phyloP scores from a whole-genome alignment of 1,140 invertebrate genomes.

The Ericerus pela region DNA sequence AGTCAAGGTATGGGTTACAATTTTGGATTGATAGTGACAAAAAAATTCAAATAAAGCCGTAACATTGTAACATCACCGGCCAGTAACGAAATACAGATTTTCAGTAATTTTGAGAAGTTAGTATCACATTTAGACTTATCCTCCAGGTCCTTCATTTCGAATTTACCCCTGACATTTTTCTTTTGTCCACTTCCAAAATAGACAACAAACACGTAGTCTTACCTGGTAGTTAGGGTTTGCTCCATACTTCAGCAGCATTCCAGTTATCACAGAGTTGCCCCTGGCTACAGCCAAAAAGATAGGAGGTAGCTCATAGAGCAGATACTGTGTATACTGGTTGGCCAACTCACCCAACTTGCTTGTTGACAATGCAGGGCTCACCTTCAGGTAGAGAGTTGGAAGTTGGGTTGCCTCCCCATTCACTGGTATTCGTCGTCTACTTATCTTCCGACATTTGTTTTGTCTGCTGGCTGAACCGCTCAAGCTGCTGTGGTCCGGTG shows the following conservation, averaged over 20 bases:
- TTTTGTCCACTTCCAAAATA: too few species aligned
- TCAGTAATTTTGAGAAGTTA: too few species aligned
- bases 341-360: constrained; percentile 29
- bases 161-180: too few species aligned
- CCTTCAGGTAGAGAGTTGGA: constrained; percentile 22
- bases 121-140: too few species aligned
- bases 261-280: constrained; percentile 35
- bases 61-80: too few species aligned
- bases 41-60: too few species aligned
- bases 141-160: too few species aligned
- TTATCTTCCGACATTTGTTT: background rate
- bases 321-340: constrained; percentile 33
- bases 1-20: too few species aligned
- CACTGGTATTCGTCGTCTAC: background rate
- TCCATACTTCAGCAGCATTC: constrained; percentile 39
- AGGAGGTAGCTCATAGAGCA: constrained; percentile 38
- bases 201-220: too few species aligned
- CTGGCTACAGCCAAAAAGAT: constrained; percentile 38
- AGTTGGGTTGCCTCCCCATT: background rate
- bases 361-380: constrained; percentile 25
- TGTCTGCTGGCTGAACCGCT: constrained; percentile 18
- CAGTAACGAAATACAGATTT: too few species aligned
- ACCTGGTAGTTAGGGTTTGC: constrained; percentile 36
- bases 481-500: constrained; percentile 17
- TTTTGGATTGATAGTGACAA: too few species aligned